Evolutionary conservation across 2,797 vertebrate species (phyloP).

Genomic region (Stomatorhinus walkeri): DNA sequence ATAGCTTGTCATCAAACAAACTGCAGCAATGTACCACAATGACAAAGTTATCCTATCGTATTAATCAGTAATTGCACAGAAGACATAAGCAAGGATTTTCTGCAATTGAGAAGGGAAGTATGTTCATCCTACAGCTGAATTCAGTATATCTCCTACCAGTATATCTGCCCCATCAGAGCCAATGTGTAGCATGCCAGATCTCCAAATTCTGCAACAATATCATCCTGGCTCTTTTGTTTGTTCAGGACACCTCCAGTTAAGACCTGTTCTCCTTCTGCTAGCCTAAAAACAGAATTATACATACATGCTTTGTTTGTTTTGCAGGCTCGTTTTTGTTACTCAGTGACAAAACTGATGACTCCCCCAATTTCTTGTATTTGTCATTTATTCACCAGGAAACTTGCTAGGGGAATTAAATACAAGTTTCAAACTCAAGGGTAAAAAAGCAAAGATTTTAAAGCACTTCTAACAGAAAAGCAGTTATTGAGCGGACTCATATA

Average conservation of each 20-base stretch:
- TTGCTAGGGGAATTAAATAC: not conserved
- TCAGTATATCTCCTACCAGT: conserved; percentile 69
- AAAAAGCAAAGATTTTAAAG: not conserved
- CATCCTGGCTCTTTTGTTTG: conserved; percentile 96
- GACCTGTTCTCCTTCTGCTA: conserved; percentile 95
- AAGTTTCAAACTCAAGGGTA: not conserved
- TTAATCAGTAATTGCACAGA: not conserved
- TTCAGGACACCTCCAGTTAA: conserved; percentile 91
- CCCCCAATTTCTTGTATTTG: not conserved
- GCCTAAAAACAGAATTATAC: conserved; percentile 50
- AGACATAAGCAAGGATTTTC: not conserved
- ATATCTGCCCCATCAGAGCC: conserved; percentile 91
- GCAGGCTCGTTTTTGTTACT: not conserved
- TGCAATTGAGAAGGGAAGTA: not conserved
- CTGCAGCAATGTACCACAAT: not conserved
- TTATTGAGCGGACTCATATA: not conserved
- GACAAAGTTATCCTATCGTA: not conserved
- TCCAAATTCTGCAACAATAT: conserved; percentile 93
- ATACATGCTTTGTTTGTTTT: not conserved
- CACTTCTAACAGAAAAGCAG: not conserved
- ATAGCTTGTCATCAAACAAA: not conserved
- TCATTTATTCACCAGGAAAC: not conserved
- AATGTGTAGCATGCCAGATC: conserved; percentile 93
- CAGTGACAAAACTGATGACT: not conserved
- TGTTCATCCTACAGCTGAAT: not conserved